Evolutionary conservation across 2,797 vertebrate species (phyloP).

Genomic region (Enteromius fasciolatus): DNA sequence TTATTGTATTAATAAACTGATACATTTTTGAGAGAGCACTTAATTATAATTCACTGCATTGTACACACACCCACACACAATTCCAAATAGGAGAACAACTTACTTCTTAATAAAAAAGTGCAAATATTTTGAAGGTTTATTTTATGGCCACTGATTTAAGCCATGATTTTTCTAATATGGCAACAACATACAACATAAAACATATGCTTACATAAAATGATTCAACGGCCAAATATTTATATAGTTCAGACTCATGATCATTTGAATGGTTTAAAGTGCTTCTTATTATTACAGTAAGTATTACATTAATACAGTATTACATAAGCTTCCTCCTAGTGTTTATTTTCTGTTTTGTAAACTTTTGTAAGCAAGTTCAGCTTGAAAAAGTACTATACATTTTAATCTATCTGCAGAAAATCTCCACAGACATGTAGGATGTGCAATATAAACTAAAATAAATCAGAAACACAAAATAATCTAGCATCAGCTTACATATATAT

Average conservation of each 20-base stretch:
- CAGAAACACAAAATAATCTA: not conserved
- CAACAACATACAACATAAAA: not conserved
- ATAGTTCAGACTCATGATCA: not conserved
- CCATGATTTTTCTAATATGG: not conserved
- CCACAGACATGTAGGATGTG: not conserved
- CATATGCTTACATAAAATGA: not conserved
- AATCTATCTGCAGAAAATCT: too few species aligned
- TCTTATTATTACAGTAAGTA: not conserved
- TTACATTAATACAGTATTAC: too few species aligned
- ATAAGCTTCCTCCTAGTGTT: not conserved
- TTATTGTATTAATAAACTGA: not conserved
- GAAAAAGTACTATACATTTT: not conserved
- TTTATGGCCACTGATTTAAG: constrained; percentile 9
- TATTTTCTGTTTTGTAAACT: constrained; percentile 5
- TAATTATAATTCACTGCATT: not conserved
- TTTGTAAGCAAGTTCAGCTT: not conserved
- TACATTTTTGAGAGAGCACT: not conserved
- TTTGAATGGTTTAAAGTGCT: not conserved
- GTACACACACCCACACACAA: not conserved
- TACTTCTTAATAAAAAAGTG: not conserved
- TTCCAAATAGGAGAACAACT: not conserved
- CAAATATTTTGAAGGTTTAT: not conserved
- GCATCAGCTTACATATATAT: not conserved
- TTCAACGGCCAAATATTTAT: not conserved
- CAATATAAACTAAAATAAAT: not conserved